Conservation (phyloP, 2,888 invertebrate species). For the Dynastes tityus region DNA sequence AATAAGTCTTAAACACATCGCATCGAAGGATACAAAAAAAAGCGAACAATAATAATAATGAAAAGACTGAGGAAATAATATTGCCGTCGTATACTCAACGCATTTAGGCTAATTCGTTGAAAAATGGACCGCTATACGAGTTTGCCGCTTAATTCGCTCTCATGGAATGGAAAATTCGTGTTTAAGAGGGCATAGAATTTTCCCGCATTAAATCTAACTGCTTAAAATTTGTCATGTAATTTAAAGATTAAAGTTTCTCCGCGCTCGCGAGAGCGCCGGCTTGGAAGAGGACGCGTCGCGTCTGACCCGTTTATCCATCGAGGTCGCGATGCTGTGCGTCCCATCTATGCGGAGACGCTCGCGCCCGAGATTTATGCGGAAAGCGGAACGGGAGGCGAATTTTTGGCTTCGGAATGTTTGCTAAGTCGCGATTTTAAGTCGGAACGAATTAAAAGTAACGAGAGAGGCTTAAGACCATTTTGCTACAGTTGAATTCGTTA, state of each 20-base stretch:
- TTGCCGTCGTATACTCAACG: background rate
- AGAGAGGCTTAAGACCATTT: too few species aligned
- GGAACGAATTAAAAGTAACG: too few species aligned
- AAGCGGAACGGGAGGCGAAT: background rate
- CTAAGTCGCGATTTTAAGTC: too few species aligned
- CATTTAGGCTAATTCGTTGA: constrained; percentile 25
- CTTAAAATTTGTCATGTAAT: constrained; percentile 46
- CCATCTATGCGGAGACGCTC: background rate
- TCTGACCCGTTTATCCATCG: background rate
- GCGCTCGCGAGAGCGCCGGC: constrained; percentile 7
- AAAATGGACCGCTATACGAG: constrained; percentile 19
- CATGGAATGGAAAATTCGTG: constrained; percentile 37
- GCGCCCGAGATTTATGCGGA: constrained; percentile 5
- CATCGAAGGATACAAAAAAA: too few species aligned
- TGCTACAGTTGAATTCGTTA: too few species aligned
- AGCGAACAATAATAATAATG: background rate
- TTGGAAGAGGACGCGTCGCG: background rate
- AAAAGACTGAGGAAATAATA: background rate
- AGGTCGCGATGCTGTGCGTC: background rate
- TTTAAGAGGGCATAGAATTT: constrained; percentile 38
- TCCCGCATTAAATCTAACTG: constrained; percentile 43
- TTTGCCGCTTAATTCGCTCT: constrained; percentile 27
- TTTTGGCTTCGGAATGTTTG: too few species aligned
- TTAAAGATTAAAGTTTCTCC: constrained; percentile 42
- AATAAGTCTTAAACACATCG: too few species aligned